A percentile compares a stretch with the other conserved stretches of the same genome.
phyloP scores from a whole-genome alignment of 2,797 vertebrate genomes.

The Macrochelys suwanniensis region DNA sequence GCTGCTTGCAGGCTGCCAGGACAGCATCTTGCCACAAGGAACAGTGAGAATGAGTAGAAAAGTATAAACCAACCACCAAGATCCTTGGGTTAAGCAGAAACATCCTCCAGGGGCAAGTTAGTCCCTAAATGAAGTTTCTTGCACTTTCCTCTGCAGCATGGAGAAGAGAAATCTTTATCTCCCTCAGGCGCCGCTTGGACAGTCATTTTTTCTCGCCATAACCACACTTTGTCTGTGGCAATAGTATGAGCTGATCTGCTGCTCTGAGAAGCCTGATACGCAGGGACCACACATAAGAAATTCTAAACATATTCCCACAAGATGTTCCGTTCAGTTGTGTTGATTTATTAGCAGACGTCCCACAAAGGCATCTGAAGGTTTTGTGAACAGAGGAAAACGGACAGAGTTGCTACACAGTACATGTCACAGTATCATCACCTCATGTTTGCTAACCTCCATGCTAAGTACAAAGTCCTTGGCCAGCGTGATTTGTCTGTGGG shows the following conservation, averaged over 20 bases:
- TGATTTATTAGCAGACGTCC: constrained; percentile 39
- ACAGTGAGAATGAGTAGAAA: background rate
- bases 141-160: background rate
- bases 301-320: constrained; percentile 14
- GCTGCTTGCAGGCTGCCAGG: background rate
- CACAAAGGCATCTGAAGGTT: background rate
- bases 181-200: background rate
- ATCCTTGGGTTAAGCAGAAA: background rate
- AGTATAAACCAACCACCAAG: background rate
- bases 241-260: background rate
- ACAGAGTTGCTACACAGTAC: fast-evolving
- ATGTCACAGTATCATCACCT: background rate
- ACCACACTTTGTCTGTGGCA: background rate
- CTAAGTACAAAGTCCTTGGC: background rate
- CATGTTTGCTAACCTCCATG: background rate
- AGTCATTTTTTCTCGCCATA: background rate
- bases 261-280: background rate
- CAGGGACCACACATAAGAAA: constrained; percentile 8
- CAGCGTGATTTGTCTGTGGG: background rate
- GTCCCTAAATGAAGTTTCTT: background rate
- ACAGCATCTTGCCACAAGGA: background rate
- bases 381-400: constrained; percentile 14
- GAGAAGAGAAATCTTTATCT: background rate
- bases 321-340: background rate
- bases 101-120: background rate